These are phyloP conservation scores for Patella pellucida DNA, from an alignment of 2,888 invertebrate species.

Conservation along the genomic window DNA sequence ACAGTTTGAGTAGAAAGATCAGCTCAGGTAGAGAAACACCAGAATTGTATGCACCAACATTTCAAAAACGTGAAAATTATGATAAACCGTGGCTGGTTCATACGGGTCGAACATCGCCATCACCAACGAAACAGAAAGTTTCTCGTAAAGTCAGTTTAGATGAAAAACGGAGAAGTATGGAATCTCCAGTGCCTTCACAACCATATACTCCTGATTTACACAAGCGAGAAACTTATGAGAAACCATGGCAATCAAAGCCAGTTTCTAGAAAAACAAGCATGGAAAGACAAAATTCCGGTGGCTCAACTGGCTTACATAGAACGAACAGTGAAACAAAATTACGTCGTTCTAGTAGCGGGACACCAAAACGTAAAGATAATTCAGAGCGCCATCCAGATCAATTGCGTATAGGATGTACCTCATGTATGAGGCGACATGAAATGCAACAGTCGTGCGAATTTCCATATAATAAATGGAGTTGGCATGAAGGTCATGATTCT, in stretches of 20 bases:
- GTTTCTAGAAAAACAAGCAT: constrained; percentile 2
- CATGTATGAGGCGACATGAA: background rate
- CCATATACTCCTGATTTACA: constrained; percentile 6
- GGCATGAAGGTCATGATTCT: background rate
- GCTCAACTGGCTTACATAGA: background rate
- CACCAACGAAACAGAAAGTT: background rate
- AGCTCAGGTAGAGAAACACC: background rate
- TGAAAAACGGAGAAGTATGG: constrained; percentile 1
- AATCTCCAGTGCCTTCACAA: background rate
- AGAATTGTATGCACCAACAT: background rate
- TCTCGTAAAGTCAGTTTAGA: background rate
- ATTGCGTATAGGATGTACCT: background rate
- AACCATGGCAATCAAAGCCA: background rate
- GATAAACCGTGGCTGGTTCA: background rate
- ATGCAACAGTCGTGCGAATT: background rate
- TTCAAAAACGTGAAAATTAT: background rate
- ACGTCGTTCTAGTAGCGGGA: background rate
- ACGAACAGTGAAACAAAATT: background rate
- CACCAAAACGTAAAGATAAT: background rate
- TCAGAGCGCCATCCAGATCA: background rate
- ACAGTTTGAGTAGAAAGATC: background rate
- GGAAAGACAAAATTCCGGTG: background rate
- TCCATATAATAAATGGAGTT: no score
- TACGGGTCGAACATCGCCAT: background rate
- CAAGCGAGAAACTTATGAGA: background rate